Conservation (phyloP, 2,888 invertebrate genomes). For the Zaprionus bogoriensis region DNA sequence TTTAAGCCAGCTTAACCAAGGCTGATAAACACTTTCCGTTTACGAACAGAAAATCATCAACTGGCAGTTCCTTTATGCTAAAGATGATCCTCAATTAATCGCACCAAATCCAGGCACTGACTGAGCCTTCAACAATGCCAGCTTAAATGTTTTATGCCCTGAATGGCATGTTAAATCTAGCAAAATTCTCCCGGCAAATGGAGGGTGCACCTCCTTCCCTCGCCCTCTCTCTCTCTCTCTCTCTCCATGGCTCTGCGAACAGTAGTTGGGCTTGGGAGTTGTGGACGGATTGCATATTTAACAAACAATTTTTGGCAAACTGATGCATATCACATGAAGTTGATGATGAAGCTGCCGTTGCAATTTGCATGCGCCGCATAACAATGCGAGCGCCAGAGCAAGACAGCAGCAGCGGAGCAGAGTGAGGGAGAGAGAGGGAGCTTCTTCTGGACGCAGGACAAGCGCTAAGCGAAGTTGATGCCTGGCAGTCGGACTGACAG, state of each 20-base stretch:
- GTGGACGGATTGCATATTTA: slow-evolving; percentile 55
- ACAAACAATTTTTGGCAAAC: slow-evolving; percentile 62
- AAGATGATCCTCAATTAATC: no score
- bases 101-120: not conserved
- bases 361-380: slow-evolving; percentile 70
- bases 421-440: slow-evolving; percentile 5
- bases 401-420: no score
- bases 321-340: slow-evolving; percentile 73
- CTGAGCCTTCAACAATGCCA: not conserved
- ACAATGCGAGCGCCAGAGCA: slow-evolving; percentile 44
- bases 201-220: no score
- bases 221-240: no score
- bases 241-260: no score
- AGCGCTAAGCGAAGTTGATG: slow-evolving; percentile 60
- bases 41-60: no score
- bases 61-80: no score
- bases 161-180: slow-evolving; percentile 27
- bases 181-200: slow-evolving; percentile 23
- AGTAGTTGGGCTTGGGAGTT: no score
- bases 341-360: slow-evolving; percentile 50
- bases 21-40: no score
- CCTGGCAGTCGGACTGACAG: slow-evolving; percentile 33
- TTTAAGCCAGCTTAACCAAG: no score
- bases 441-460: not conserved
- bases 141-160: slow-evolving; percentile 1